Base-by-base conservation (phyloP, 2,888 invertebrate genomes). In the Lomographa bimaculata region DNA sequence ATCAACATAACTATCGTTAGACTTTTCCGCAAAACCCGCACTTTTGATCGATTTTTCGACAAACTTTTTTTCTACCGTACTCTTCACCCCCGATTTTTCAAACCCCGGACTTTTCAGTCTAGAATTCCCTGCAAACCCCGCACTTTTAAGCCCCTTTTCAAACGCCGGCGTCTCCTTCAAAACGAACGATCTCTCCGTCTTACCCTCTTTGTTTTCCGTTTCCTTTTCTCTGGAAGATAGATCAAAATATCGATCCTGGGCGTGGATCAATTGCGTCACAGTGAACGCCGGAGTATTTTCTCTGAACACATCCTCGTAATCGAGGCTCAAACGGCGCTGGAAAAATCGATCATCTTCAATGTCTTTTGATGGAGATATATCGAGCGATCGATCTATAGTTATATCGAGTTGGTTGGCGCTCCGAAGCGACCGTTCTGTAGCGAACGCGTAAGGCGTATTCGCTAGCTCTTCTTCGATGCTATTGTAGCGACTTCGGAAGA, bases 381-480 rank as follows among this genome's bases (percentile, higher is more conserved):
- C 72, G n/a, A n/a, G n/a, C 8, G 69, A 57, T 9, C 72, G 54
- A 18, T 80, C 66, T 2, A 84, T 82, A 0, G 82, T 83, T 0
- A 86, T 82, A 32, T 86, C 85, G 26, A 86, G 45, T 6, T 75
- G 54, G 52, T 55, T 69, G 6, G 64, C 60, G 43, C 60, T 67
- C 58, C 72, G 64, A 0, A 73, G 52, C 7, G 79, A 64, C 18
- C 82, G 77, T 1, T 80, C 78, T 0, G 79, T 75, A 0, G 83
- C 79, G 71, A 90, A 90, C 38, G 90, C 90, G 63, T 90, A 90
- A 9, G 90, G 90, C 30, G 90, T 90, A 49, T 89, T 90, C 0
- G 90, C 89, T 0, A 90, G 60, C 14, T 90, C 90, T 40, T 89
- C 85, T 46, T 90, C 90, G 1, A 90, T 76, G 43, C 89, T 89